Percentiles rank a stretch among this genome's conserved stretches.
Evolutionary conservation across 2,113 vertebrate species (phyloP).

Genomic region (Cinclus mexicanus): DNA sequence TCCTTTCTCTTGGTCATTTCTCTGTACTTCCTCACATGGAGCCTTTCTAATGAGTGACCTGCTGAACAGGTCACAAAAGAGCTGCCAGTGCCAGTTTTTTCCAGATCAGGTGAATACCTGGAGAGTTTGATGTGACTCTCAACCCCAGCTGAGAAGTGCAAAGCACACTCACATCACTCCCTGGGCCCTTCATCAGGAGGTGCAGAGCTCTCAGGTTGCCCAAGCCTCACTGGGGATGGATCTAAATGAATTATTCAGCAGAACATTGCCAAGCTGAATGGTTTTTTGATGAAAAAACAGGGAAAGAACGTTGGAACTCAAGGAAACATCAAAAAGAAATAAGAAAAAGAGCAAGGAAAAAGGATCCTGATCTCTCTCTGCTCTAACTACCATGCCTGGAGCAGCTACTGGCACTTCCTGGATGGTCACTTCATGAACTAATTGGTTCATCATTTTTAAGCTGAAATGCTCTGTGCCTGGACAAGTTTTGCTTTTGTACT

Average conservation of each 20-base stretch:
- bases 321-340: neutral
- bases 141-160: neutral
- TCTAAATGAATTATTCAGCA: neutral
- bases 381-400: neutral
- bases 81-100: neutral
- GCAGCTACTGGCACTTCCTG: neutral
- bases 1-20: neutral
- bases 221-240: neutral
- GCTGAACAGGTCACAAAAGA: neutral
- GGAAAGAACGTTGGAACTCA: neutral
- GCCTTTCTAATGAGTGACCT: neutral
- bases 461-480: conserved; percentile 21
- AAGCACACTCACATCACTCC: neutral
- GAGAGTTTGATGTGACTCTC: neutral
- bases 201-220: neutral
- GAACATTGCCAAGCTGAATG: neutral
- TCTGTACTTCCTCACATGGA: neutral
- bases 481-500: conserved; percentile 63
- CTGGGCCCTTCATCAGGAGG: neutral
- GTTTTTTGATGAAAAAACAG: neutral
- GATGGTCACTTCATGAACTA: conserved; percentile 11
- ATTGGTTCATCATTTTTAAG: conserved; percentile 33
- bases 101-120: neutral
- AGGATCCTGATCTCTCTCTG: neutral
- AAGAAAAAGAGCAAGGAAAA: neutral